A percentile compares a stretch with the other conserved stretches of the same genome.
These are phyloP conservation scores for Syngnathoides biaculeatus DNA, from an alignment of 2,113 vertebrate genomes.

Conservation along the genomic window DNA sequence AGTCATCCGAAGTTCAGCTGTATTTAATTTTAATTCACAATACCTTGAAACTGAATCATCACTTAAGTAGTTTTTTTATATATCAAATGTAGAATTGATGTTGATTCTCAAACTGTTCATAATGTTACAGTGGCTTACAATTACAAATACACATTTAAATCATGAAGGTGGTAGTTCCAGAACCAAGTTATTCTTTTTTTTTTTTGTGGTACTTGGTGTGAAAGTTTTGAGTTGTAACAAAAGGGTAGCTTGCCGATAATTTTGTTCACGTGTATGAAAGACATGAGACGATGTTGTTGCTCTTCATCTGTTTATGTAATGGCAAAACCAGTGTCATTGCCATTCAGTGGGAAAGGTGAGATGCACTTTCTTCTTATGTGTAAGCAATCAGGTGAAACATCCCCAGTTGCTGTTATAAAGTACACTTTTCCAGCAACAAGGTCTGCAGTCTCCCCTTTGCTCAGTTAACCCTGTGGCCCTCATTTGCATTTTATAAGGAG, in stretches of 20 bases:
- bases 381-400: conserved; percentile 3
- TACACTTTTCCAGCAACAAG: conserved; percentile 57
- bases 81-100: too few relatives aligned
- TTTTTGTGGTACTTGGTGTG: too few relatives aligned
- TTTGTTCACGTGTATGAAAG: not conserved
- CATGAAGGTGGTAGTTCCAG: too few relatives aligned
- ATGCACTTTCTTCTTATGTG: conserved; percentile 2
- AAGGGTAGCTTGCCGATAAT: not conserved
- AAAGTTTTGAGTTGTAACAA: not conserved
- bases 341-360: not conserved
- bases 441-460: conserved; percentile 65
- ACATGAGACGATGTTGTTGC: not conserved
- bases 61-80: too few relatives aligned
- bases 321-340: not conserved
- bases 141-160: too few relatives aligned
- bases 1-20: too few relatives aligned
- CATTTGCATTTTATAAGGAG: conserved; percentile 81
- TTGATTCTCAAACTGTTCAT: too few relatives aligned
- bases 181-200: too few relatives aligned
- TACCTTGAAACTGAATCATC: too few relatives aligned
- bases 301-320: not conserved
- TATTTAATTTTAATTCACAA: too few relatives aligned
- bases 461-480: conserved; percentile 81
- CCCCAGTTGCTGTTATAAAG: conserved; percentile 65
- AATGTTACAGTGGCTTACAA: too few relatives aligned